Conservation (phyloP, 2,797 vertebrate genomes). For the Otolemur crassicaudatus region DNA sequence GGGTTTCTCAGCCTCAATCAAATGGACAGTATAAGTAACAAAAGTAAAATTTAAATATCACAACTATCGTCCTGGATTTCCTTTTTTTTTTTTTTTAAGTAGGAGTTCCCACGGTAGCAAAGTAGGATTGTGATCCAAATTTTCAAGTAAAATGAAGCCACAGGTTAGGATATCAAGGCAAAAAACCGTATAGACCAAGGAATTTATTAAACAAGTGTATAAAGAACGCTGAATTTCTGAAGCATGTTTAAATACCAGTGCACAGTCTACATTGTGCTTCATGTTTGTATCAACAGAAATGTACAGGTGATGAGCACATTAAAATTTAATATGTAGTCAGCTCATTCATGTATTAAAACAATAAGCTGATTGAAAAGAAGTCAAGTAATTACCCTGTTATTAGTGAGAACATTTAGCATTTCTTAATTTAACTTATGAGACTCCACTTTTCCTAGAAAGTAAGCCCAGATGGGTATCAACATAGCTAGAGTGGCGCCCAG, state of each 20-base stretch:
- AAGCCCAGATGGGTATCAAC: background rate
- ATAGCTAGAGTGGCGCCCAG: too few species aligned
- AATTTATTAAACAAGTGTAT: background rate
- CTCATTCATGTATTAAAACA: background rate
- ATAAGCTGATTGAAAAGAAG: background rate
- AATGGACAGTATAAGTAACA: conserved; percentile 8
- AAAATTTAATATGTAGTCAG: background rate
- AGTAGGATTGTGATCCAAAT: background rate
- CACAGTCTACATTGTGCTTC: background rate
- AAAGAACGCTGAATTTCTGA: background rate
- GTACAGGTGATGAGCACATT: background rate
- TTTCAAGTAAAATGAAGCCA: background rate
- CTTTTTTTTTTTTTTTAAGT: background rate
- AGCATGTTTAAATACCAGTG: background rate
- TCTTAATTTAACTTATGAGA: conserved; percentile 32
- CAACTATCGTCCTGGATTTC: background rate
- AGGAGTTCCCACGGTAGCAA: conserved; percentile 64
- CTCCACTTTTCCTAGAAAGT: background rate
- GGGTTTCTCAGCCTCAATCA: conserved; percentile 31
- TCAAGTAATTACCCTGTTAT: background rate
- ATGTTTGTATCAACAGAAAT: background rate
- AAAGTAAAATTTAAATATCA: conserved; percentile 18
- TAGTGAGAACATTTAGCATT: background rate
- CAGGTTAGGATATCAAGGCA: background rate
- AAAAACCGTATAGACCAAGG: background rate